phyloP scores from a whole-genome alignment of 2,797 vertebrate genomes.

The Artibeus lituratus region DNA sequence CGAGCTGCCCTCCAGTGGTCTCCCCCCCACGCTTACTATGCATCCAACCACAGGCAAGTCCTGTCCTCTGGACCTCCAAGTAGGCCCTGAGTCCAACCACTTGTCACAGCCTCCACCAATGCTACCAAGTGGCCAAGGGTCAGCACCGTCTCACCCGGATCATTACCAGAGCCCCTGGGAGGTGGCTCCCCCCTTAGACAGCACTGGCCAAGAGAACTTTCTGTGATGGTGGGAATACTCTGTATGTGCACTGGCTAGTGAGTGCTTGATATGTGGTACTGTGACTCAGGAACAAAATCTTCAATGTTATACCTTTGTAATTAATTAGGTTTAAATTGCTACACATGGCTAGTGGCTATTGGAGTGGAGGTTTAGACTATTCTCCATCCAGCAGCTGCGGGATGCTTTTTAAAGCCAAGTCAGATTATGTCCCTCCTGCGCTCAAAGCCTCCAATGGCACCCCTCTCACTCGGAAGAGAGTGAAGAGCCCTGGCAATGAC shows the following conservation, averaged over 20 bases:
- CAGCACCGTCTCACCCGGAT: neutral
- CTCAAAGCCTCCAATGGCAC: neutral
- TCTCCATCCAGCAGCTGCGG: neutral
- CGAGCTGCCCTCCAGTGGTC: neutral
- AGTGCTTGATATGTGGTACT: no score
- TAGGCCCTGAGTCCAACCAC: neutral
- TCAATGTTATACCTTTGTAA: neutral
- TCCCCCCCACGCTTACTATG: rapidly evolving
- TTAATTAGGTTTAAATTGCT: neutral
- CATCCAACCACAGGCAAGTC: neutral
- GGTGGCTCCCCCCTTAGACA: neutral
- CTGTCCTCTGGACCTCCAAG: no score
- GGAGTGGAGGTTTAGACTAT: neutral
- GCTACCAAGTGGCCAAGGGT: neutral
- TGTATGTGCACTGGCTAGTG: no score
- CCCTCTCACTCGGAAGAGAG: neutral
- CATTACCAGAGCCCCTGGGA: neutral
- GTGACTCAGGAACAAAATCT: neutral
- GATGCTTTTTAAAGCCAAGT: neutral
- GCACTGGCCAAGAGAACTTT: neutral
- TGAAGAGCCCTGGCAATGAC: neutral
- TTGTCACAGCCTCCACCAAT: neutral
- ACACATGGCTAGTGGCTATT: rapidly evolving
- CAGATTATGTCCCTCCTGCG: neutral
- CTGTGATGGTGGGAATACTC: neutral